phyloP scores from a whole-genome alignment of 2,113 vertebrate genomes.

The Laticauda colubrina region DNA sequence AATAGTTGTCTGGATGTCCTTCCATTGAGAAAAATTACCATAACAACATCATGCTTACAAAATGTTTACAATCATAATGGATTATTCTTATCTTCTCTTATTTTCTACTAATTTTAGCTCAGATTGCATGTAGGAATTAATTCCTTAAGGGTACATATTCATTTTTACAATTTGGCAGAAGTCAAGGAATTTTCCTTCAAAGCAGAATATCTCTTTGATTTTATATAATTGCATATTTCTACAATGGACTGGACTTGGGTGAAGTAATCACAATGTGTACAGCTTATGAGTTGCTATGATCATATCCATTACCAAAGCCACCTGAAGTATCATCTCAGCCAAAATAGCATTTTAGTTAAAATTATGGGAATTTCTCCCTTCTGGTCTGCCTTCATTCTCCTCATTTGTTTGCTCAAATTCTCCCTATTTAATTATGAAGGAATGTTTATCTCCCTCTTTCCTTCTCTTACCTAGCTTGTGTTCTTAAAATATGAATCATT shows the following conservation, averaged over 20 bases:
- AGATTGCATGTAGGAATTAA: slow-evolving; percentile 46
- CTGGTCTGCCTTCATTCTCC: slow-evolving; percentile 20
- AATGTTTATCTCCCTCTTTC: slow-evolving; percentile 56
- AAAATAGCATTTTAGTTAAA: slow-evolving; percentile 30
- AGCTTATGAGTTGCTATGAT: slow-evolving; percentile 60
- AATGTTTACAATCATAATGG: slow-evolving; percentile 11
- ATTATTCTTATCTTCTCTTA: slow-evolving; percentile 27
- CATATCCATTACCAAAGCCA: slow-evolving; percentile 59
- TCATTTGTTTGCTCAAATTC: slow-evolving; percentile 56
- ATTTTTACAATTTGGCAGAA: slow-evolving; percentile 30
- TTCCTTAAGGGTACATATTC: slow-evolving; percentile 5
- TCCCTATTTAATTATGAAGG: slow-evolving; percentile 70
- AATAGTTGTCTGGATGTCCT: not conserved
- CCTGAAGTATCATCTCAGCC: slow-evolving; percentile 54
- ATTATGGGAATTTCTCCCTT: slow-evolving; percentile 42
- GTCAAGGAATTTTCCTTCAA: slow-evolving; percentile 55
- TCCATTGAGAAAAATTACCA: slow-evolving; percentile 43
- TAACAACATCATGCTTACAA: slow-evolving; percentile 19
- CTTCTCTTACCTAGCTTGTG: slow-evolving; percentile 2
- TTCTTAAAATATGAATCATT: slow-evolving; percentile 18
- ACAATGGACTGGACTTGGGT: slow-evolving; percentile 57
- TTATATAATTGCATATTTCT: slow-evolving; percentile 56
- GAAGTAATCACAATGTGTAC: slow-evolving; percentile 58
- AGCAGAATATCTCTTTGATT: slow-evolving; percentile 52
- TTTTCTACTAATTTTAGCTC: slow-evolving; percentile 53